Evolutionary conservation across 2,113 vertebrate genomes (phyloP).

Genomic region (Catharus fuscescens): DNA sequence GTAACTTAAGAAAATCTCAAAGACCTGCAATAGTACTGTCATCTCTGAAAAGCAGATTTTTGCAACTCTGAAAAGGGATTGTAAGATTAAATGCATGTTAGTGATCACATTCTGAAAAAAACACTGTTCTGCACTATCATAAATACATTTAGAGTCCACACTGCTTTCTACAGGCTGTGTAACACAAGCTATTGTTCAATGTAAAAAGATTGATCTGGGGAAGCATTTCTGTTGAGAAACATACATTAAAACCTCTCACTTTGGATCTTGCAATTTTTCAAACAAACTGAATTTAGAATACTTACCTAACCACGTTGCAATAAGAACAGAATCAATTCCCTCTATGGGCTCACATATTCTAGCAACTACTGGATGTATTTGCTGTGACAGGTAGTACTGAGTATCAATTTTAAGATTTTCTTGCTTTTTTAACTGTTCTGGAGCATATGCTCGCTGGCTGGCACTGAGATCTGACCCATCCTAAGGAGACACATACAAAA

Average conservation of each 20-base stretch:
- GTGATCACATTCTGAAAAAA: neutral
- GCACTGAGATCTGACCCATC: constrained; percentile 91
- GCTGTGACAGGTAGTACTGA: constrained; percentile 96
- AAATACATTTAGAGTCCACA: neutral
- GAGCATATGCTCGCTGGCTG: constrained; percentile 91
- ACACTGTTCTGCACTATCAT: neutral
- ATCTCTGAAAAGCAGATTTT: neutral
- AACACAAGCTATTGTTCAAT: neutral
- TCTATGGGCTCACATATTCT: constrained; percentile 97
- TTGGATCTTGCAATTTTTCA: neutral
- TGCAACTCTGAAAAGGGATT: neutral
- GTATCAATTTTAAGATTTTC: constrained; percentile 86
- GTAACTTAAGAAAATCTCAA: neutral
- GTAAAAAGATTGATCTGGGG: neutral
- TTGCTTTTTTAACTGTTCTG: constrained; percentile 95
- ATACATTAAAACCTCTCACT: neutral
- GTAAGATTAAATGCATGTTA: neutral
- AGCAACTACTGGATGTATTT: constrained; percentile 95
- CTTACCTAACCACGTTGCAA: constrained; percentile 90
- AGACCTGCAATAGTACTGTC: neutral
- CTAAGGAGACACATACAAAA: constrained; percentile 66
- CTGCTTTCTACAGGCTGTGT: neutral
- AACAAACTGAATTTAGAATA: constrained; percentile 16
- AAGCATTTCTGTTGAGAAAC: constrained; percentile 2
- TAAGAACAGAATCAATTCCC: constrained; percentile 90